Base-by-base conservation (phyloP, 2,113 vertebrate species). In the Leptosomus discolor region DNA sequence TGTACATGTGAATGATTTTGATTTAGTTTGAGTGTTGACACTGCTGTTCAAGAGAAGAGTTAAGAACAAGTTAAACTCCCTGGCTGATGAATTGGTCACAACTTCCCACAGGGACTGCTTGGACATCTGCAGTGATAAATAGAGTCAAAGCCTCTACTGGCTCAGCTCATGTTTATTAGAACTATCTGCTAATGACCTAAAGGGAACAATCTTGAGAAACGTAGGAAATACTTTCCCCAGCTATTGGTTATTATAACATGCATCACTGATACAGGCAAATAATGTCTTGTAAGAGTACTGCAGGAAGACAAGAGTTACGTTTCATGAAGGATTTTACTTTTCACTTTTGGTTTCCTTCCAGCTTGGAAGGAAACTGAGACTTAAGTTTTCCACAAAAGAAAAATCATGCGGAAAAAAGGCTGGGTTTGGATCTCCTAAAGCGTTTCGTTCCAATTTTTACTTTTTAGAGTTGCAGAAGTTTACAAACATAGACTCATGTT, bases 171-270 rank as follows among this genome's bases (percentile, higher is more conserved):
- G 96, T 96, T 96, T 96, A 94, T 97, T 95, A 97, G 92, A 95
- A 85, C 80, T 92, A 97, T 95, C 95, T 95, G 88, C 94, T 97
- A 97, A 97, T 94, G 96, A 97, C 91, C 95, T 84, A 95, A 78
- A 94, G 83, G 92, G 86, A 96, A 92, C 77, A 86, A 74, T 88
- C 78, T 80, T 60, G 86, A 94, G 92, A 94, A 89, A 84, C 3
- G 5, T 94, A 95, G 88, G 83, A 94, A 88, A 80, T 84, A 68
- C 76, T 64, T 96, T 94, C 90, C 65, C 85, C 92, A 90, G 76
- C 91, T 88, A 94, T 94, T 95, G 92, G 92, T 75, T 93, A 68
- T 58, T 92, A 39, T 51, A 94, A 68, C 57, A 75, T 45, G 68
- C 80, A 64, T 60, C 5, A 8, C 79, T 87, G 81, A 94, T 73